Percentiles rank a stretch among this genome's conserved stretches.
These are phyloP conservation scores for Orthonyx spaldingii DNA, from an alignment of 2,113 vertebrate genomes.

Conservation along the genomic window DNA sequence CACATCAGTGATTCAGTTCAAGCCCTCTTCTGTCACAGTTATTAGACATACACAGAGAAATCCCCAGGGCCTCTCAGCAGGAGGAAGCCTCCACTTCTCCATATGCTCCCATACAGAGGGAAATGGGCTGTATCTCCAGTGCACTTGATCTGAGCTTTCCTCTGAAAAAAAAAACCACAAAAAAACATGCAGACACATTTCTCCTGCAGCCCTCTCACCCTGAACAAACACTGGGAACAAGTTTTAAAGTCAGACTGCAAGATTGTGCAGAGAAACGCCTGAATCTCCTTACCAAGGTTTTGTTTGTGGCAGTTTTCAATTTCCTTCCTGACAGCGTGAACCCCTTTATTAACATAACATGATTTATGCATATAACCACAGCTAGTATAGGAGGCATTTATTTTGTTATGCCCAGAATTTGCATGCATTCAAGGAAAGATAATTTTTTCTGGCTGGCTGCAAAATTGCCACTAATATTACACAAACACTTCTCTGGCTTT, in stretches of 20 bases:
- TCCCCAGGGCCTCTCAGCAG: not conserved
- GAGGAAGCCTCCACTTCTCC: not conserved
- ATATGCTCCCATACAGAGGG: not conserved
- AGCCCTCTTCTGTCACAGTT: not conserved
- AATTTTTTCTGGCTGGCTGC: not conserved
- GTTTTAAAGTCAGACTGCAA: not conserved
- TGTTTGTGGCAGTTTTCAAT: not conserved
- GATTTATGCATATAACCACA: not conserved
- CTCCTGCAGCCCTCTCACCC: not conserved
- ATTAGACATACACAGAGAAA: not conserved
- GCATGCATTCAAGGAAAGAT: not conserved
- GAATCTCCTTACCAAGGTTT: not conserved
- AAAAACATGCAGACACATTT: not conserved
- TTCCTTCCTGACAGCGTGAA: not conserved
- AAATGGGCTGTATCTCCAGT: not conserved
- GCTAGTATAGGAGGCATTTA: not conserved
- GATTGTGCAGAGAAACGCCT: not conserved
- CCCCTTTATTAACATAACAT: not conserved
- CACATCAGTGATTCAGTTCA: not conserved
- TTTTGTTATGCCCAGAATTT: not conserved
- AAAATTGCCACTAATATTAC: not conserved
- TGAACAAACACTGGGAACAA: not conserved
- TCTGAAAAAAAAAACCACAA: not conserved
- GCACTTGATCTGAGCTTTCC: not conserved
- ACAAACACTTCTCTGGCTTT: not conserved